phyloP scores from a whole-genome alignment of 2,888 invertebrate genomes.

The Meta bourneti region DNA sequence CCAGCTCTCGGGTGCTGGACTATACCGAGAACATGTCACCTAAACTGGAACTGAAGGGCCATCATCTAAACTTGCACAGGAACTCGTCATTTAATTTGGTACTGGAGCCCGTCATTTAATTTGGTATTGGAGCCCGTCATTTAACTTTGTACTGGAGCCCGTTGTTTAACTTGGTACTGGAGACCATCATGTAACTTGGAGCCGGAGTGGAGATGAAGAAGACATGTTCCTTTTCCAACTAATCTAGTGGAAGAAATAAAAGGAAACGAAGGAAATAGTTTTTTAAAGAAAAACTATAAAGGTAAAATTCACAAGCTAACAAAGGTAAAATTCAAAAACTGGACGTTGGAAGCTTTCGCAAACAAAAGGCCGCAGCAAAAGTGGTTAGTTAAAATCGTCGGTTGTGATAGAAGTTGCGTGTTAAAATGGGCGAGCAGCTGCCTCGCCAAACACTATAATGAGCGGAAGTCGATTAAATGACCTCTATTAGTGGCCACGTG shows the following conservation, averaged over 20 bases:
- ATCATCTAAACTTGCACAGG: too few relatives aligned
- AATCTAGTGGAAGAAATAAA: neutral
- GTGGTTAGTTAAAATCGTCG: slow-evolving; percentile 33
- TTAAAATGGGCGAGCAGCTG: slow-evolving; percentile 56
- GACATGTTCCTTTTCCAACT: neutral
- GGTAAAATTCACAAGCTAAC: neutral
- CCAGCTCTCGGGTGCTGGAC: too few relatives aligned
- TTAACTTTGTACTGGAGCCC: too few relatives aligned
- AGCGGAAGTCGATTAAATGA: slow-evolving; percentile 74
- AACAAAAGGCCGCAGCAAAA: slow-evolving; percentile 28
- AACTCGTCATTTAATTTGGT: too few relatives aligned
- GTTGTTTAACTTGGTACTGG: too few relatives aligned
- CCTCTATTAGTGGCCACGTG: slow-evolving; percentile 72
- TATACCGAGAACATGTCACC: too few relatives aligned
- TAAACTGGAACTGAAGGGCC: too few relatives aligned
- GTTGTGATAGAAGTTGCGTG: slow-evolving; percentile 57
- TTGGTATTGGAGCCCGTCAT: too few relatives aligned
- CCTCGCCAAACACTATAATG: slow-evolving; percentile 58
- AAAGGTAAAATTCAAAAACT: slow-evolving; percentile 15
- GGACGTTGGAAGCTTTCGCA: neutral
- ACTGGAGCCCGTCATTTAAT: too few relatives aligned
- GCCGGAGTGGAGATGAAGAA: too few relatives aligned
- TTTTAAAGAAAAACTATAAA: neutral
- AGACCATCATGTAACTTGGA: too few relatives aligned
- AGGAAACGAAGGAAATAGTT: neutral